Evolutionary conservation across 2,797 vertebrate genomes (phyloP), one percentile per base, ranked within the genome.

Genomic region (Sus cebifrons): DNA sequence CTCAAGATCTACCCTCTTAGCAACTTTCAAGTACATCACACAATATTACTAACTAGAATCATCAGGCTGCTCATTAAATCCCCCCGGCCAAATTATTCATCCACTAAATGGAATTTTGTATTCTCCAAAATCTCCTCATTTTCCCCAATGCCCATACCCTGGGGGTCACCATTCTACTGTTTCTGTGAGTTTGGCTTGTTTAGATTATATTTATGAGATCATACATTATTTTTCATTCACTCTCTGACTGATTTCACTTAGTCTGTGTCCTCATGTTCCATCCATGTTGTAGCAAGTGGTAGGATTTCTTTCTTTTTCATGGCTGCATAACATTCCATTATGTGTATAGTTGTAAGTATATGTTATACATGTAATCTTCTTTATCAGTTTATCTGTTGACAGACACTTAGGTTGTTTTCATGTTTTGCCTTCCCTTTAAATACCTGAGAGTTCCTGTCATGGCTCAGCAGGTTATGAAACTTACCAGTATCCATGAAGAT

Each of bases 71-170:
- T 58, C 1, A 49, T 83, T 23, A 65, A n/a, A 71, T n/a, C 4
- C 32, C 56, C 32, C 56, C 32, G 56, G 64, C 36, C 36, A 78
- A 83, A 29, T 62, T 74, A 60, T 40, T 91, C 56, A 36, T 32
- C 40, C 83, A 83, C 16, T 92, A 58, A 83, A 2, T 32, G 25
- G 65, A 95, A 88, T 27, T 83, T 77, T 88, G 13, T 88, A 81
- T 27, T 18, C 65, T 82, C 20, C 20, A 74, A 36, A 20, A 74
- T 74, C 75, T 67, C 67, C 21, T 36, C 32, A 18, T 68, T 67
- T 60, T 20, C 13, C 14, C 32, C 11, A 40, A 8, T 4, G 16
- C 44, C 18, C 8, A 14, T 21, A 15, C 3, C 62, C 29, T 87
- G 75, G 23, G 74, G 52, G 60, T 13, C 23, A 40, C 21, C 68